Evolutionary conservation across 2,888 invertebrate genomes (phyloP), one percentile per base, ranked within the genome.

Genomic region (Eupithecia inturbata): DNA sequence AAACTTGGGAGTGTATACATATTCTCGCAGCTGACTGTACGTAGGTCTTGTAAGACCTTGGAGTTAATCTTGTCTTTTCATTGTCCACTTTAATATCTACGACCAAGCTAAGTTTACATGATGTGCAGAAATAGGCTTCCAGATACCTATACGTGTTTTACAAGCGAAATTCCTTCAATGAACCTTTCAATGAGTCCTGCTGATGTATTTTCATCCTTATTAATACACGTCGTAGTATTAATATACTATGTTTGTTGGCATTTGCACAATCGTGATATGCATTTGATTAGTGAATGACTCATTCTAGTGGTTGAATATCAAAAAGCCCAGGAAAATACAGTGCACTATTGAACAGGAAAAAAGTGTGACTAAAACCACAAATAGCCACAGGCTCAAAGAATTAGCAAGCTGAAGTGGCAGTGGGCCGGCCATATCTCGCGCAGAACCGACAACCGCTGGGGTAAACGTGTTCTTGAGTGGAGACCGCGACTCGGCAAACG

Each of bases 231-330:
- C 9, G 10, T n/a, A 49, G 49, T n/a, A n/a, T 49, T n/a, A 3
- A 49, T 10, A 45, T 49, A 49, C n/a, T 45, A 53, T 53, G 22
- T 53, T 22, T n/a, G 12, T n/a, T 53, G 22, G 53, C 53, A 57
- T 41, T 53, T 67, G 74, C 74, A 74, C 77, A 79, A 80, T 80
- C 83, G 83, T 86, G 83, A 79, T 79, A 76, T 84, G 86, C 84
- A 85, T 86, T 80, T 81, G 79, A 85, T 83, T 83, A 83, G 76
- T 26, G 31, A 62, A 31, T 86, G 86, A 85, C 69, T 85, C 71
- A 71, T 45, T 31, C 62, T 67, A 45, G 60, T 67, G 68, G 68
- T 64, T 53, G 57, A 57, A 26, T 57, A 57, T 57, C 26, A 57
- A 57, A 57, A 57, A 22, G 57, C 63, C 53, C 63, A 60, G 57